A percentile compares a stretch with the other conserved stretches of the same genome.
These are phyloP conservation scores for Pharmacophagus antenor DNA, from an alignment of 2,888 invertebrate species.

Conservation along the genomic window DNA sequence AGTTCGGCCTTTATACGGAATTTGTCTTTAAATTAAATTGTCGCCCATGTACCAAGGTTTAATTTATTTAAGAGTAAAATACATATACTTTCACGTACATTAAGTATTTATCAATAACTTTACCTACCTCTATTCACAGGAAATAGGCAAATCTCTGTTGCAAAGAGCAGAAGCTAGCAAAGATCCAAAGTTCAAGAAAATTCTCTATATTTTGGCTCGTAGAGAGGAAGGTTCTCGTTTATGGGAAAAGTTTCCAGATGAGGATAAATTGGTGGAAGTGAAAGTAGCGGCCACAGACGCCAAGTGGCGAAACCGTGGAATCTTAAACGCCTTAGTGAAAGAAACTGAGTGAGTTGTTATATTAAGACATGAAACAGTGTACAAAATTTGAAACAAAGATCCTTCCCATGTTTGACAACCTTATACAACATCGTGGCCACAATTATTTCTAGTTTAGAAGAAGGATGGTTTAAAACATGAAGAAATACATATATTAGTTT, in stretches of 20 bases:
- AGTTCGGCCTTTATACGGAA: too few relatives aligned
- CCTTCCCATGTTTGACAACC: too few relatives aligned
- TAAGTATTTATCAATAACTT: too few relatives aligned
- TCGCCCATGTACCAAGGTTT: too few relatives aligned
- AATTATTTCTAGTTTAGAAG: not conserved
- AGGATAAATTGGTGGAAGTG: slow-evolving; percentile 80
- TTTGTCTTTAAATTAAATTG: too few relatives aligned
- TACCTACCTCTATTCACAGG: slow-evolving; percentile 42
- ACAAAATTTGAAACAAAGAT: too few relatives aligned
- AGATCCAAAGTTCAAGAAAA: slow-evolving; percentile 84
- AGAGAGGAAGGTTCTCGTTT: slow-evolving; percentile 80
- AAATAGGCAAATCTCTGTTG: slow-evolving; percentile 56
- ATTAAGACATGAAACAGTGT: too few relatives aligned
- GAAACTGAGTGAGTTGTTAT: slow-evolving; percentile 81
- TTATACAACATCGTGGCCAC: too few relatives aligned
- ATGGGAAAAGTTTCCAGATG: slow-evolving; percentile 79
- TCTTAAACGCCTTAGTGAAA: slow-evolving; percentile 82
- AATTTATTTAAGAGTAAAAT: too few relatives aligned
- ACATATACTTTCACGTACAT: too few relatives aligned
- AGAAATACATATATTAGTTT: not conserved
- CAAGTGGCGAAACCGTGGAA: slow-evolving; percentile 83
- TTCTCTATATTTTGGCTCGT: slow-evolving; percentile 80
- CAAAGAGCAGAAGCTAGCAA: slow-evolving; percentile 73
- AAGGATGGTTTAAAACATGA: not conserved
- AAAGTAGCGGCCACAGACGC: slow-evolving; percentile 85